A percentile compares a stretch with the other conserved stretches of the same genome.
phyloP scores from a whole-genome alignment of 2,797 vertebrate species.

The Acridotheres tristis region DNA sequence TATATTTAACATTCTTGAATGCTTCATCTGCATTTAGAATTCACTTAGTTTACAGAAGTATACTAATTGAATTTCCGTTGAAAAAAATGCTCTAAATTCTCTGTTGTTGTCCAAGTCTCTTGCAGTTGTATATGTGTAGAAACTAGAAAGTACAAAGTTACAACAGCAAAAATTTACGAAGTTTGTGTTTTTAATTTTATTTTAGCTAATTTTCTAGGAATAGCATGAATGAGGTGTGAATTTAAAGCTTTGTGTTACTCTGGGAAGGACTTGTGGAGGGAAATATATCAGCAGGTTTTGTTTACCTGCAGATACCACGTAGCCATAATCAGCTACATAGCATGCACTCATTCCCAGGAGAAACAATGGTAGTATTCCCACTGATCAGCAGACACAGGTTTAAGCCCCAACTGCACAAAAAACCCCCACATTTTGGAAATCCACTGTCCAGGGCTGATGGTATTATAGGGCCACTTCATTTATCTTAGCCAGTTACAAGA shows the following conservation, averaged over 20 bases:
- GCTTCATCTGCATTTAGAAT: not conserved
- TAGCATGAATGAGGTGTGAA: not conserved
- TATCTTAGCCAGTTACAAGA: not conserved
- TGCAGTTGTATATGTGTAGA: not conserved
- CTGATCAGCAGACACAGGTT: not conserved
- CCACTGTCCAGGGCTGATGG: not conserved
- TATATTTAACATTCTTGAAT: not conserved
- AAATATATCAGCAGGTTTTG: not conserved
- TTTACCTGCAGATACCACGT: not conserved
- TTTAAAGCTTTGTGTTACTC: not conserved
- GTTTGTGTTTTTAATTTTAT: constrained; percentile 16
- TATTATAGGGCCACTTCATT: not conserved
- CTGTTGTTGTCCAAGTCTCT: not conserved
- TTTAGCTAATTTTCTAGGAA: not conserved
- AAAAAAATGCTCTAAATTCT: not conserved
- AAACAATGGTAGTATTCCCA: not conserved
- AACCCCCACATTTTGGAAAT: not conserved
- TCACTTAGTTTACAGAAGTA: not conserved
- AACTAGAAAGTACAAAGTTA: not conserved
- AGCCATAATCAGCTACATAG: not conserved
- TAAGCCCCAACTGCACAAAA: not conserved
- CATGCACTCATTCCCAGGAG: not conserved
- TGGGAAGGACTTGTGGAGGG: not conserved
- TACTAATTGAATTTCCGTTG: not conserved
- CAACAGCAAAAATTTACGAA: not conserved